These are phyloP conservation scores for Leptopilina drosophilae DNA, from an alignment of 2,888 invertebrate genomes.

Conservation along the genomic window DNA sequence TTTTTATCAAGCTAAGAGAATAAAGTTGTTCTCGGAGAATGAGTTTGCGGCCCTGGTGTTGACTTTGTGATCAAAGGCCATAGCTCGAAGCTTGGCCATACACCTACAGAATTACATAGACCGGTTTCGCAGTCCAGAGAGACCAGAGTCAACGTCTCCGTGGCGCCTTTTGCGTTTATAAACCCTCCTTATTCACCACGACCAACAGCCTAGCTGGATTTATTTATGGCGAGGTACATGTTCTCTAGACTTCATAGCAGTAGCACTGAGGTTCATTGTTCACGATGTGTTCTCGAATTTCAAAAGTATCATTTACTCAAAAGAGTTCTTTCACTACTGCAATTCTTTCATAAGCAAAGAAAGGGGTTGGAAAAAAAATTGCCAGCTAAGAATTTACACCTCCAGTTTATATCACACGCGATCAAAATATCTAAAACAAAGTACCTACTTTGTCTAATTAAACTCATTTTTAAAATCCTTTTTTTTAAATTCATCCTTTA, in stretches of 20 bases:
- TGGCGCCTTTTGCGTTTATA: constrained; percentile 30
- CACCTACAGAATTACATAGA: constrained; percentile 30
- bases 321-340: constrained; percentile 20
- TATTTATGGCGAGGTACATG: constrained; percentile 28
- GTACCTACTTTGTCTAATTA: too few species aligned
- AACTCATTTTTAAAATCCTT: too few species aligned
- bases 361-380: not conserved
- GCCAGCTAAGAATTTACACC: not conserved
- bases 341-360: not conserved
- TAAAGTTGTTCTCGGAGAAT: constrained; percentile 18
- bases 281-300: constrained; percentile 31
- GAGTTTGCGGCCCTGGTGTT: constrained; percentile 27
- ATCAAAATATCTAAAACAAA: not conserved
- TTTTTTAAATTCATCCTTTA: too few species aligned
- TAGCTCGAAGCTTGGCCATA: constrained; percentile 26
- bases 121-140: constrained; percentile 19
- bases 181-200: constrained; percentile 28
- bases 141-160: constrained; percentile 32
- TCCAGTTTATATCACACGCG: not conserved
- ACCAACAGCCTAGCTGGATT: constrained; percentile 6
- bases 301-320: constrained; percentile 38
- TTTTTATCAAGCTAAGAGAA: constrained; percentile 14
- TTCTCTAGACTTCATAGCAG: constrained; percentile 30
- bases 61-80: constrained; percentile 33
- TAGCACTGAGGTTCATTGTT: constrained; percentile 25